Evolutionary conservation across 2,797 vertebrate genomes (phyloP), one percentile per base, ranked within the genome.

Genomic region (Lateolabrax maculatus): DNA sequence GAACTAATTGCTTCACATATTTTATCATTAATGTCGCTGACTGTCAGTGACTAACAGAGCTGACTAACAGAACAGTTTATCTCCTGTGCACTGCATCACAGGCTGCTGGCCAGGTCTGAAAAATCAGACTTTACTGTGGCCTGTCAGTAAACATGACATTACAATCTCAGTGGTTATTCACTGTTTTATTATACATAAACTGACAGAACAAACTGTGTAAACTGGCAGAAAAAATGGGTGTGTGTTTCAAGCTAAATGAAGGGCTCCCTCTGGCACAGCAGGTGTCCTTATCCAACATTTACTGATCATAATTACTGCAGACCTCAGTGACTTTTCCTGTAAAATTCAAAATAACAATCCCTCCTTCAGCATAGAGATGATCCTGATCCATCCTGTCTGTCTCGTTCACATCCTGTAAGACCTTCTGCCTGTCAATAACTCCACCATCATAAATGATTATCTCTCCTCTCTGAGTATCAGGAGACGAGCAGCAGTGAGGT

Each of bases 351-450:
- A 51, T 19, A 58, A 12, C 31, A 62, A 43, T 56, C 41, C 31
- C 2, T 68, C 25, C 63, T 25, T 56, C n/a, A 12, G 36, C 8
- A 36, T 4, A 0, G 19, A 68, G 63, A n/a, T n/a, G n/a, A n/a
- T n/a, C 52, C 53, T 48, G 19, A 76, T 71, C 49, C 71, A 52
- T 64, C 46, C 73, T 4, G 64, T 66, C 83, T 37, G 65, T 71
- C 75, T 72, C 19, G 1, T 39, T 51, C 57, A 55, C 62, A 65
- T 81, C 67, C 71, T 79, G 75, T 19, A 29, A 61, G 70, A 70
- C 29, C 12, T 25, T 25, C 66, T 71, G 48, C 36, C 25, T n/a
- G 67, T 60, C 68, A 67, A 51, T 76, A 71, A 53, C 9, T 71
- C 5, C 0, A 15, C 2, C 68, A 31, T 65, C 41, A 43, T 46